Base-by-base conservation (phyloP, 2,797 vertebrate species). In the Danio tinwini region DNA sequence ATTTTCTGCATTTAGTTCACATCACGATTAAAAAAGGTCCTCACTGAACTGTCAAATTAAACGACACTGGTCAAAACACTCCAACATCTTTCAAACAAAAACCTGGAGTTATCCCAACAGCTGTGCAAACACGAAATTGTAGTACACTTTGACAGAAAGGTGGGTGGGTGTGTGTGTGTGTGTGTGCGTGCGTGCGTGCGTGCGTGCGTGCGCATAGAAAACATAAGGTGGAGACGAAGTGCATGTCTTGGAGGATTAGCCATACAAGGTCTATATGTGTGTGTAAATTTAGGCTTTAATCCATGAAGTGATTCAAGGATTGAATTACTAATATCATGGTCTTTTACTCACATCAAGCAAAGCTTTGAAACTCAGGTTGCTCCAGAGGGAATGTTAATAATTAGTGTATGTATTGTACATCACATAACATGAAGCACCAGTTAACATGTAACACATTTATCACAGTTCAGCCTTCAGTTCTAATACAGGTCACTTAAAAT, bases 101-200 rank as follows among this genome's bases (percentile, higher is more conserved):
- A 47, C 19, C 40, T 12, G 7, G 8, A 55, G 17, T 73, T 77
- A 59, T 76, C 40, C 58, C 53, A 56, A 68, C 83, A 85, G 76
- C 83, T 82, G 76, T 45, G 52, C 53, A 82, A 84, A 82, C 67
- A 82, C 5, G 56, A 62, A 69, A 29, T 29, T 59, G 58, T 42
- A 47, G 42, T 37, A 74, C 78, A 44, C 52, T 55, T 42, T 37
- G 56, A 78, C 53, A 47, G 49, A 61, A 70, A 19, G 37, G 21
- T 11, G 76, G 11, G 71, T 29, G 11, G 49, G 62, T 47, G n/a
- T 45, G 7, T 63, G 56, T 59, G 37, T 62, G 14, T 40, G 45
- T 44, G 2, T n/a, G n/a, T n/a, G n/a, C n/a, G 21, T 11, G 76
- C 11, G 71, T 29, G 11, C 49, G 62, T 47, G n/a, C 45, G 7